phyloP scores from a whole-genome alignment of 2,113 vertebrate species.

The Danio rerio region DNA sequence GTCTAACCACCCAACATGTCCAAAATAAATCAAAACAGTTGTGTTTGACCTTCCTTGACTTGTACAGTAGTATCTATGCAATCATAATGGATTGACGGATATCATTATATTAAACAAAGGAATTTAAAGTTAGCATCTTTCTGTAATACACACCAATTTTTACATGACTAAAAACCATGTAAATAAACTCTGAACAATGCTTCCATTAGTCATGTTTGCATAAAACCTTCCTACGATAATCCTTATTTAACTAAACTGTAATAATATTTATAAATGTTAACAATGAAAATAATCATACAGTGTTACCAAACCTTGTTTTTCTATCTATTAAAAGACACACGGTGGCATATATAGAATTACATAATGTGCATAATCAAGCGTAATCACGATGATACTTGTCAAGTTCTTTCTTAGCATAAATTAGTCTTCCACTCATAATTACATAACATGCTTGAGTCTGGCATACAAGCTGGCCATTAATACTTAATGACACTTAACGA shows the following conservation, averaged over 20 bases:
- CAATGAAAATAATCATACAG: conserved; percentile 12
- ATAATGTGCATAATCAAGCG: background rate
- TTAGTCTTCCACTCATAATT: conserved; percentile 43
- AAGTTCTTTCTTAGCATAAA: background rate
- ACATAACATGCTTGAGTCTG: conserved; percentile 40
- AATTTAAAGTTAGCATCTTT: too few relatives aligned
- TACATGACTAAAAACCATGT: background rate
- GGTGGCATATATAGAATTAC: background rate
- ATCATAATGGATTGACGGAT: too few relatives aligned
- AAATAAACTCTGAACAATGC: background rate
- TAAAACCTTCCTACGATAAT: background rate
- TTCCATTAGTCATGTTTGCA: background rate
- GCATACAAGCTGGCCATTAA: conserved; percentile 48
- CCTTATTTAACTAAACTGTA: background rate
- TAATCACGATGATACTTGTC: background rate
- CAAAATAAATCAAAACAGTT: too few relatives aligned
- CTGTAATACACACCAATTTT: too few relatives aligned
- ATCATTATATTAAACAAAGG: too few relatives aligned
- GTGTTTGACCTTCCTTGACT: too few relatives aligned
- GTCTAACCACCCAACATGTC: too few relatives aligned
- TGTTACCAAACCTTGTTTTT: background rate
- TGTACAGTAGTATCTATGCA: too few relatives aligned
- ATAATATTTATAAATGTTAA: background rate
- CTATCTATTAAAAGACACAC: background rate
- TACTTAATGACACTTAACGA: conserved; percentile 54